Evolutionary conservation across 1,140 invertebrate species (phyloP).

Genomic region (Microplitis demolitor): DNA sequence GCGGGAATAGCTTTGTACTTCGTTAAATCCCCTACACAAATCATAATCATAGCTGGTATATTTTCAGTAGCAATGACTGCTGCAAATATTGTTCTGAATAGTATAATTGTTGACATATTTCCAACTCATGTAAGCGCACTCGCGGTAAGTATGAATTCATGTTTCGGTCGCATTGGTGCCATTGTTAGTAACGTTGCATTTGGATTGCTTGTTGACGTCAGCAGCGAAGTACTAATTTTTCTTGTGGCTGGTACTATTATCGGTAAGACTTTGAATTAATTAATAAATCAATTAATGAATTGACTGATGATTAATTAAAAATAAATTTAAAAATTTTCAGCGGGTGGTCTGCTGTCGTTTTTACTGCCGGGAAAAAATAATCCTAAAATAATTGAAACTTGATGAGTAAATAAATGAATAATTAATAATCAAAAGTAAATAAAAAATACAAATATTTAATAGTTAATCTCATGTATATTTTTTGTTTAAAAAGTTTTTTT

Average conservation of each 20-base stretch:
- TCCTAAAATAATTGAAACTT: neutral
- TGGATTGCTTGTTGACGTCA: conserved; percentile 61
- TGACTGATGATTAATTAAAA: neutral
- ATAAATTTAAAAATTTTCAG: neutral
- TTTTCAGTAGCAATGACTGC: conserved; percentile 65
- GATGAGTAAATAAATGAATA: neutral
- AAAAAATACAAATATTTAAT: neutral
- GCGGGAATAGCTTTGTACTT: conserved; percentile 61
- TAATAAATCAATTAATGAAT: conserved; percentile 3
- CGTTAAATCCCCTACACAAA: conserved; percentile 57
- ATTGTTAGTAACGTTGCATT: conserved; percentile 64
- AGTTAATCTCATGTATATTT: neutral
- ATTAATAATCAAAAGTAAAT: neutral
- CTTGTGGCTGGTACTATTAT: conserved; percentile 55
- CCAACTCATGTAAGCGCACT: conserved; percentile 62
- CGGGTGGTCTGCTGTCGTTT: neutral
- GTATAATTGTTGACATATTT: conserved; percentile 64
- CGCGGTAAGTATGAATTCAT: conserved; percentile 61
- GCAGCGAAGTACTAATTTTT: conserved; percentile 62
- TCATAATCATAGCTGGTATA: conserved; percentile 61
- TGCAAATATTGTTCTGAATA: conserved; percentile 64
- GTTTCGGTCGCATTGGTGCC: conserved; percentile 62
- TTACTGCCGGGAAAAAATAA: no score
- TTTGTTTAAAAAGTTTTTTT: neutral
- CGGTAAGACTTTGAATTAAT: conserved; percentile 43